Evolutionary conservation across 2,888 invertebrate genomes (phyloP), one percentile per base, ranked within the genome.

Genomic region (Muschampia plurimacula): DNA sequence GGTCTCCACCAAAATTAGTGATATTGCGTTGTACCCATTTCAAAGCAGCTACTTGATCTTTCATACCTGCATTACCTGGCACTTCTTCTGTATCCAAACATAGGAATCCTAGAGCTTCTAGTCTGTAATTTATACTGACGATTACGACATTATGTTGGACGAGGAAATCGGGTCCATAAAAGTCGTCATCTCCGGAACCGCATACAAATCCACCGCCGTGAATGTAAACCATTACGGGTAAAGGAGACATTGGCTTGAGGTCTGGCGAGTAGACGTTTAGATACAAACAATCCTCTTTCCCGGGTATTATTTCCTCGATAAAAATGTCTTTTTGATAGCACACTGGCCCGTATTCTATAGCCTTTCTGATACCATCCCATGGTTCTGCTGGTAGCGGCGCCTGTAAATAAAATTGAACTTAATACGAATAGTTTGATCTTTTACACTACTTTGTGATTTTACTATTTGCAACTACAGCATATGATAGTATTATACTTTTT

Each of bases 191-290:
- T 28, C 89, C 89, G 4, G 85, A 84, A 1, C 88, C 89, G 9
- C 79, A 77, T 28, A 77, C 75, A 46, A 80, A 86, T 1, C 78
- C 86, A 9, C 89, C 89, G 46, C 89, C 89, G 32, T 89, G 88
- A n/a, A 89, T 84, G 71, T 81, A 89, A 0, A 90, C 77, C 88
- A 89, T 87, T 0, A 90, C 89, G 6, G 89, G 83, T 9, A 86
- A 60, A 0, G 78, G 82, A 2, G 73, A 63, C 0, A 41, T 46
- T 3, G 85, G 82, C 1, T 76, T 77, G 2, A 85, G 9, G 2
- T 81, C 71, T 28, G 88, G 87, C 1, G 89, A 80, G 67, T 90
- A 91, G 2, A 91, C 86, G 66, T 90, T 90, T 0, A 91, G 79
- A 44, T 83, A 89, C 3, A 91, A 79, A 68, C 90, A 91, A 64